phyloP scores from a whole-genome alignment of 1,140 invertebrate species.

The Dreissena polymorpha region DNA sequence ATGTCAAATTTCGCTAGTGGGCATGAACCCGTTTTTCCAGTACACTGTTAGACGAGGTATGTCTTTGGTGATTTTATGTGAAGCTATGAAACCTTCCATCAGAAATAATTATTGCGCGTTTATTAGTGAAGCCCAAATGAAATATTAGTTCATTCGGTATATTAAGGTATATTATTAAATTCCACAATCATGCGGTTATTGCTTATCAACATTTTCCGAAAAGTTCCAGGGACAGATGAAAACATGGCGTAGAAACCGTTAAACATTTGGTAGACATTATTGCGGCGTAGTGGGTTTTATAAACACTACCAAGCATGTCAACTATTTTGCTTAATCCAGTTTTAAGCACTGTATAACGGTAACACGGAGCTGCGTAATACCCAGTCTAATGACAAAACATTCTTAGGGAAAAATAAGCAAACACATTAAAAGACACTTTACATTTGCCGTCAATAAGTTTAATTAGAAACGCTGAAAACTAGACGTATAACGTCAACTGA shows the following conservation, averaged over 20 bases:
- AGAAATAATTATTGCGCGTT: constrained; percentile 16
- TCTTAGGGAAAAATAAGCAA: background rate
- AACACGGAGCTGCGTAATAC: constrained; percentile 8
- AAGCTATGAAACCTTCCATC: too few relatives aligned
- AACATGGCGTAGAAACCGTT: constrained; percentile 23
- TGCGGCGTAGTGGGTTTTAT: constrained; percentile 7
- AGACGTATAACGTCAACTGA: too few relatives aligned
- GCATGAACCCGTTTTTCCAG: too few relatives aligned
- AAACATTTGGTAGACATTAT: constrained; percentile 42
- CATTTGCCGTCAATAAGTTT: too few relatives aligned
- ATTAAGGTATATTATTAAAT: constrained; percentile 42
- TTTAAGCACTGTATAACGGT: constrained; percentile 16
- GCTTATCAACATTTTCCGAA: constrained; percentile 31
- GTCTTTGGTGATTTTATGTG: too few relatives aligned
- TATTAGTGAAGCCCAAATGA: constrained; percentile 18
- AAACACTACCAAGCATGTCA: constrained; percentile 31
- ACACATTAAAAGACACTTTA: background rate
- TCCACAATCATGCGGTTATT: constrained; percentile 20
- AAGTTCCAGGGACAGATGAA: constrained; percentile 26
- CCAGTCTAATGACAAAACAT: background rate
- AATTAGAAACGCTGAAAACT: too few relatives aligned
- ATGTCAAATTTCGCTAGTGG: constrained; percentile 18
- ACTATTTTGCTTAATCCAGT: constrained; percentile 28
- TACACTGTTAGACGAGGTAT: too few relatives aligned
- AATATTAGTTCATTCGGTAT: constrained; percentile 42